Evolutionary conservation across 2,797 vertebrate species (phyloP).

Genomic region (Fistularia commersonii): DNA sequence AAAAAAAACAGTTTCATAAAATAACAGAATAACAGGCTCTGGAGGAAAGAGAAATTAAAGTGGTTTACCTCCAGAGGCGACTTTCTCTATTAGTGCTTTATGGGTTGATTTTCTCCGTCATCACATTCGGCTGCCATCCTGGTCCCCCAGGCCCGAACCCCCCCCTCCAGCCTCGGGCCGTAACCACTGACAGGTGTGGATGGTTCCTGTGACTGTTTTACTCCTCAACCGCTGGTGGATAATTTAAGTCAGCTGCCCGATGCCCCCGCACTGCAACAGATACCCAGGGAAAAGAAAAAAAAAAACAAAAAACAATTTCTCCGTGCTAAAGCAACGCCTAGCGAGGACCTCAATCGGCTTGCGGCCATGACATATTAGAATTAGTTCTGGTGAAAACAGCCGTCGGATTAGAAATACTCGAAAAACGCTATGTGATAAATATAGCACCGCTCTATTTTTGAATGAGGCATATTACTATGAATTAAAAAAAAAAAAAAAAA

Average conservation of each 20-base stretch:
- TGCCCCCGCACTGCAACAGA: too few species aligned
- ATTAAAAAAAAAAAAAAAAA: conserved; percentile 18
- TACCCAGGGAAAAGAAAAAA: too few species aligned
- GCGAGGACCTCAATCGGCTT: too few species aligned
- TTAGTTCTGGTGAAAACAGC: too few species aligned
- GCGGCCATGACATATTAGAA: too few species aligned
- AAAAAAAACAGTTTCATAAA: conserved; percentile 31
- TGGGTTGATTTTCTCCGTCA: conserved; percentile 39
- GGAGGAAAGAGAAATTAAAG: conserved; percentile 29
- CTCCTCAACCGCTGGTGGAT: conserved; percentile 42
- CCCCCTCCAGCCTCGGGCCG: too few species aligned
- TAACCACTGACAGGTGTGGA: conserved; percentile 60
- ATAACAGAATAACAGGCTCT: conserved; percentile 13
- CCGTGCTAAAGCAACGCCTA: too few species aligned
- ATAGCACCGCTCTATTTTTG: too few species aligned
- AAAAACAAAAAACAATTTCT: too few species aligned
- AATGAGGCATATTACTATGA: conserved; percentile 8
- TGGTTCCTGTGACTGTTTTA: conserved; percentile 35
- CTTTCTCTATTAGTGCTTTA: conserved; percentile 34
- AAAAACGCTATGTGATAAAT: too few species aligned
- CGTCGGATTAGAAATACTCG: too few species aligned
- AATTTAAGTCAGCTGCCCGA: conserved; percentile 61
- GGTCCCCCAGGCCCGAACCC: conserved; percentile 10
- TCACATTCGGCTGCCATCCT: conserved; percentile 40
- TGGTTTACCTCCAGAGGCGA: conserved; percentile 2